These are phyloP conservation scores for Sesamia inferens DNA, from an alignment of 2,888 invertebrate species.

Conservation along the genomic window DNA sequence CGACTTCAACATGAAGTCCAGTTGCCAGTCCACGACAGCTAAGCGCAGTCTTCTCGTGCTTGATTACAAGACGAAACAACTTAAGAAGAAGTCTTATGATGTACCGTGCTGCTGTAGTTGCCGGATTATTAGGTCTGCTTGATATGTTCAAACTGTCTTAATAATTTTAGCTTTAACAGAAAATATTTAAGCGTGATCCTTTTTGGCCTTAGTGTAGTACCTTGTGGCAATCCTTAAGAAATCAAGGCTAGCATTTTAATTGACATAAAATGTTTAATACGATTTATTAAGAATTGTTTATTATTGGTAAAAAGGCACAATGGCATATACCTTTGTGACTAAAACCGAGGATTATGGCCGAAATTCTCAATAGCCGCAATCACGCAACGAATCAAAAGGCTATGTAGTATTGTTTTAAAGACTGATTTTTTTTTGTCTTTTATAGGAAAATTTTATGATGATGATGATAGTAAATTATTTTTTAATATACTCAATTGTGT, in stretches of 20 bases:
- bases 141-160: not conserved
- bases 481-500: not conserved
- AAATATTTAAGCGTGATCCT: not conserved
- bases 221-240: constrained; percentile 14
- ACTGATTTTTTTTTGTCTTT: constrained; percentile 33
- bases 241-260: not conserved
- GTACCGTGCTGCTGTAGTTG: constrained; percentile 51
- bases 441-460: not conserved
- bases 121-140: constrained; percentile 9
- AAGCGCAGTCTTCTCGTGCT: constrained; percentile 26
- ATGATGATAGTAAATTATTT: not conserved
- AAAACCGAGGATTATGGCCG: not conserved
- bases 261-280: not conserved
- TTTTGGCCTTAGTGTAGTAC: constrained; percentile 16
- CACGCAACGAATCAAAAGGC: constrained; percentile 1
- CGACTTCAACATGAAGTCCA: constrained; percentile 12
- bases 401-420: constrained; percentile 27
- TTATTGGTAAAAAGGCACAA: not conserved
- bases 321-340: not conserved
- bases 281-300: not conserved
- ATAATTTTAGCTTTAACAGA: not conserved
- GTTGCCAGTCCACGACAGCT: constrained; percentile 14
- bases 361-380: not conserved
- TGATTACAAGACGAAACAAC: not conserved
- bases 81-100: constrained; percentile 10